Percentiles rank a stretch among this genome's conserved stretches.
phyloP scores from a whole-genome alignment of 1,140 invertebrate genomes.

The Aphelinus atriplicis region DNA sequence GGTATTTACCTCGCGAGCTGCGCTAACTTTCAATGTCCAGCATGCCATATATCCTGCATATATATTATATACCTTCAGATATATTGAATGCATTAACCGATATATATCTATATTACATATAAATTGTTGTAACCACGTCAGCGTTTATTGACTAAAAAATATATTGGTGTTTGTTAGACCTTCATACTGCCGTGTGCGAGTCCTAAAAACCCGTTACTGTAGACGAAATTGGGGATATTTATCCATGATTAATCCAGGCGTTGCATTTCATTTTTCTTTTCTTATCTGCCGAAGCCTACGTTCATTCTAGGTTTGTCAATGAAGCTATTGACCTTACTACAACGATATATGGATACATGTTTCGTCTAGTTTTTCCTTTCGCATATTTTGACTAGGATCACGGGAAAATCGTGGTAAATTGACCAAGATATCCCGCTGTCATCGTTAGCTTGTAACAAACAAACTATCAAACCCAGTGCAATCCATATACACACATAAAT shows the following conservation, averaged over 20 bases:
- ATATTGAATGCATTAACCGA: slow-evolving; percentile 49
- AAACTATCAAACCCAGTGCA: neutral
- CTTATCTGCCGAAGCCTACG: neutral
- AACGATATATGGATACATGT: neutral
- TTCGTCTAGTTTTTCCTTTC: too few species aligned
- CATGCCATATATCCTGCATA: slow-evolving; percentile 19
- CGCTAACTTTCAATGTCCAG: slow-evolving; percentile 22
- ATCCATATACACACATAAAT: neutral
- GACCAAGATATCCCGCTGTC: neutral
- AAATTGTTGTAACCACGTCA: slow-evolving; percentile 56
- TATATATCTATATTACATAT: slow-evolving; percentile 42
- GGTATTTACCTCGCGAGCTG: slow-evolving; percentile 14
- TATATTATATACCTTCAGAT: slow-evolving; percentile 14
- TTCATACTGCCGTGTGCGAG: slow-evolving; percentile 30
- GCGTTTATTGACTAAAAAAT: slow-evolving; percentile 48
- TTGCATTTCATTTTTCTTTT: neutral
- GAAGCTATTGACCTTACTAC: neutral
- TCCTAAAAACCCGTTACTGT: slow-evolving; percentile 1
- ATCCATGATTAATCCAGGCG: neutral
- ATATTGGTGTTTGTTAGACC: slow-evolving; percentile 62
- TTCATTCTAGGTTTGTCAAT: neutral
- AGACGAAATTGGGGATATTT: neutral
- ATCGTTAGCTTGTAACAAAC: neutral
- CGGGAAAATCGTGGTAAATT: neutral
- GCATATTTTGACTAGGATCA: neutral